These are phyloP conservation scores for Noctua fimbriata DNA, from an alignment of 2,888 invertebrate species.

Conservation along the genomic window DNA sequence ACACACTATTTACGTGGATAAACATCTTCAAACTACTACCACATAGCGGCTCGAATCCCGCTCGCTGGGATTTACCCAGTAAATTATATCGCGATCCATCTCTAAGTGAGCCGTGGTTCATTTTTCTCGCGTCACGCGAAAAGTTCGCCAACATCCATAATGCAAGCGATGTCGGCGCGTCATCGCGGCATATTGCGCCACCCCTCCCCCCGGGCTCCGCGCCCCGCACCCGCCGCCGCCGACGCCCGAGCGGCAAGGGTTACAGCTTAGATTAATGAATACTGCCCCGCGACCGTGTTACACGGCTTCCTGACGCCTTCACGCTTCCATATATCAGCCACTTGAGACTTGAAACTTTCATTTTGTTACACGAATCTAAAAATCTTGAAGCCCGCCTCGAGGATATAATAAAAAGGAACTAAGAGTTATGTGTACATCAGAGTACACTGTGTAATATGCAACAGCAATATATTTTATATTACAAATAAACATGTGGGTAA, in stretches of 20 bases:
- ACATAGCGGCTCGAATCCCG: constrained; percentile 39
- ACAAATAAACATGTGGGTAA: constrained; percentile 90
- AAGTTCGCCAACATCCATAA: constrained; percentile 88
- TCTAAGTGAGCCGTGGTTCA: constrained; percentile 83
- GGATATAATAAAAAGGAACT: constrained; percentile 47
- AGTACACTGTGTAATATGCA: constrained; percentile 73
- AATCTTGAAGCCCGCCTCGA: constrained; percentile 45
- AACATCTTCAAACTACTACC: constrained; percentile 32
- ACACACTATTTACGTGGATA: constrained; percentile 12
- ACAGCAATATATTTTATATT: constrained; percentile 86
- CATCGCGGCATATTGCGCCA: constrained; percentile 86
- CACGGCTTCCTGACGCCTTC: constrained; percentile 66
- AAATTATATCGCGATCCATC: constrained; percentile 86
- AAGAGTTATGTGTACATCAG: constrained; percentile 64
- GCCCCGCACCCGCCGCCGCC: constrained; percentile 53
- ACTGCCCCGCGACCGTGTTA: constrained; percentile 68
- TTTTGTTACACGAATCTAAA: constrained; percentile 49
- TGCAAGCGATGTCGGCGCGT: constrained; percentile 88
- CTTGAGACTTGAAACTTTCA: constrained; percentile 65
- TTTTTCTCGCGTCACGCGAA: constrained; percentile 89
- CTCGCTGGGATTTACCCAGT: constrained; percentile 70
- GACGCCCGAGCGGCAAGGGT: constrained; percentile 77
- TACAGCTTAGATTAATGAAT: constrained; percentile 82
- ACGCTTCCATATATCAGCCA: constrained; percentile 67
- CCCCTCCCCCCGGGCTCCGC: constrained; percentile 49